Evolutionary conservation across 2,888 invertebrate species (phyloP), one percentile per base, ranked within the genome.

Genomic region (Onchidella celtica): DNA sequence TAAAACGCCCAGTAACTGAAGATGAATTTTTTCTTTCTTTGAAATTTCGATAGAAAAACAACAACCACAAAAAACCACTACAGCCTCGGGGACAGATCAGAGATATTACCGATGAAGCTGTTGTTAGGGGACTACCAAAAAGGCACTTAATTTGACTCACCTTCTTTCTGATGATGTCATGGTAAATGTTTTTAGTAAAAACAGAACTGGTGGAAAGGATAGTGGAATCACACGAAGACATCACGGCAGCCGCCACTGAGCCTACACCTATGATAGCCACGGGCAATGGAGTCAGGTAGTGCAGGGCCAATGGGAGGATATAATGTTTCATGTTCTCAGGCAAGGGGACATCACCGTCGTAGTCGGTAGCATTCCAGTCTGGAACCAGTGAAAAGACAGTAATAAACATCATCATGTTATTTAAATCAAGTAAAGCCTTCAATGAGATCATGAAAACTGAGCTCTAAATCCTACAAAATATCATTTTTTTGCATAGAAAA

Each of bases 191-290:
- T 70, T 87, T 86, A 11, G 87, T 78, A 66, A 89, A 85, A n/a
- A 87, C 85, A 63, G 88, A 84, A 55, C 86, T 86, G 6, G 86
- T 83, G 27, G 86, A 81, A 3, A 89, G 82, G 70, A 87, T 82
- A 32, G 83, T 81, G 14, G 88, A 87, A 82, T 89, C 89, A 14
- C 87, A 85, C 3, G 89, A 89, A 6, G 89, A 89, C 89, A 89
- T 89, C 32, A 88, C 89, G 11, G 89, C 89, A 17, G 88, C 89
- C n/a, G 87, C 76, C n/a, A 88, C 83, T 21, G 87, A 87, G 2
- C 87, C 88, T 24, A 89, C 81, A 32, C 88, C 89, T 61, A 88
- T 69, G 21, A 87, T 68, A 4, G 87, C 86, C 0, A 88, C 83
- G 0, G 85, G 84, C 32, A 80, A 36, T 14, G 89, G 89, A 36